A percentile compares a stretch with the other conserved stretches of the same genome.
Conservation (phyloP, 2,888 invertebrate species). For the Ochropleura plecta region DNA sequence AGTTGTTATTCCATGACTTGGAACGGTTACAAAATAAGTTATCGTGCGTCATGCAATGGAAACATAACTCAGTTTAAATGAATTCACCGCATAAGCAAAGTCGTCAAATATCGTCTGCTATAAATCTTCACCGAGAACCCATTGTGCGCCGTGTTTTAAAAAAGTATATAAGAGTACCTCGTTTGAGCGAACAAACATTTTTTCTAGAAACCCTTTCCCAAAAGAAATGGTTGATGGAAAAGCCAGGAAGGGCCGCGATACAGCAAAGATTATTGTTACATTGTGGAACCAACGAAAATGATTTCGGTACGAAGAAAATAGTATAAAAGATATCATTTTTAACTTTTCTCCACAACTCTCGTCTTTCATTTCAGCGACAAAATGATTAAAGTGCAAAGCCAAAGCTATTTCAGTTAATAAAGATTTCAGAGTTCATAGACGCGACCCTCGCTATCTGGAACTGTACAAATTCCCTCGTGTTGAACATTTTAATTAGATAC, state of each 20-base stretch:
- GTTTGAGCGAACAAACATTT: constrained; percentile 52
- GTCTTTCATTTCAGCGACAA: constrained; percentile 29
- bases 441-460: constrained; percentile 28
- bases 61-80: constrained; percentile 73
- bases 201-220: constrained; percentile 40
- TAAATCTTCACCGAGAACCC: constrained; percentile 61
- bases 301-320: constrained; percentile 33
- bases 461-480: constrained; percentile 40
- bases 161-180: constrained; percentile 44
- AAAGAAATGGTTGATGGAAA: constrained; percentile 47
- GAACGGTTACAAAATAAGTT: constrained; percentile 72
- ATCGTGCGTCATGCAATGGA: constrained; percentile 73
- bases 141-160: constrained; percentile 52
- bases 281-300: constrained; percentile 28
- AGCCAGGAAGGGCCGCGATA: constrained; percentile 29
- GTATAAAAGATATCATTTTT: constrained; percentile 24
- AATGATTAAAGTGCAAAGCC: constrained; percentile 45
- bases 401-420: constrained; percentile 51
- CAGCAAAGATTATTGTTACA: constrained; percentile 39
- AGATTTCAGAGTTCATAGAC: constrained; percentile 38
- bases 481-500: constrained; percentile 56
- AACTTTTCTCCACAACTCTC: constrained; percentile 15
- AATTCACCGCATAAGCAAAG: constrained; percentile 67
- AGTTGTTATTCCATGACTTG: constrained; percentile 73
- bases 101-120: constrained; percentile 66